Evolutionary conservation across 2,113 vertebrate genomes (phyloP), one percentile per base, ranked within the genome.

Genomic region (Barbus barbus): DNA sequence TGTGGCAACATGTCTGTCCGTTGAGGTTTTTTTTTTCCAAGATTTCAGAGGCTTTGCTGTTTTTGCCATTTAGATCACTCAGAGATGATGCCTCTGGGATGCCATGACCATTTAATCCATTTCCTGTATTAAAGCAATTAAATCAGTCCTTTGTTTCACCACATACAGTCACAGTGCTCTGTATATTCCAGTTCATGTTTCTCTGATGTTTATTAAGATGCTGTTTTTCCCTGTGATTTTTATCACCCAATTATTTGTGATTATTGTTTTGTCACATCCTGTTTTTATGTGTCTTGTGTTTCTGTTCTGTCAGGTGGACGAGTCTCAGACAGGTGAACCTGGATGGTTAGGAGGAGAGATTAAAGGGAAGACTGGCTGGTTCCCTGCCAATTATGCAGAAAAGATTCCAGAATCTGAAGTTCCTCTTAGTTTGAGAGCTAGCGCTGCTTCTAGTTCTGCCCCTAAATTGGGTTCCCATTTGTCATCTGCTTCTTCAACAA

Each of bases 301-400:
- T 44, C 41, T 44, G 41, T 44, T 44, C 11, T 44, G 72, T 56
- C 89, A 99, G 98, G 98, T 99, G 90, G 98, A 99, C 75, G 98
- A 99, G 89, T 98, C 97, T 82, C 98, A 99, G 85, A 99, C 97
- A 9, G 98, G 98, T 18, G 98, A 99, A 78, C 98, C 98, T 0
- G 98, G 98, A 4, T 99, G 98, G 98, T 95, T 99, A 69, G 97
- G 98, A 2, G 98, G 98, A 78, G 97, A 99, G 88, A 82, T 99
- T 71, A 96, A 97, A 85, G 97, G 98, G 13, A 96, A 96, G 84
- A 99, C 97, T 0, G 98, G 98, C 83, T 99, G 98, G 98, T 99
- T 99, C 89, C 98, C 98, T 71, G 98, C 98, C 38, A 99, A 99
- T 91, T 99, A 99, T 26, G 98, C 98, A 0, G 98, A 99, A 89